phyloP scores from a whole-genome alignment of 1,140 invertebrate species.

The Scylla paramamosain region DNA sequence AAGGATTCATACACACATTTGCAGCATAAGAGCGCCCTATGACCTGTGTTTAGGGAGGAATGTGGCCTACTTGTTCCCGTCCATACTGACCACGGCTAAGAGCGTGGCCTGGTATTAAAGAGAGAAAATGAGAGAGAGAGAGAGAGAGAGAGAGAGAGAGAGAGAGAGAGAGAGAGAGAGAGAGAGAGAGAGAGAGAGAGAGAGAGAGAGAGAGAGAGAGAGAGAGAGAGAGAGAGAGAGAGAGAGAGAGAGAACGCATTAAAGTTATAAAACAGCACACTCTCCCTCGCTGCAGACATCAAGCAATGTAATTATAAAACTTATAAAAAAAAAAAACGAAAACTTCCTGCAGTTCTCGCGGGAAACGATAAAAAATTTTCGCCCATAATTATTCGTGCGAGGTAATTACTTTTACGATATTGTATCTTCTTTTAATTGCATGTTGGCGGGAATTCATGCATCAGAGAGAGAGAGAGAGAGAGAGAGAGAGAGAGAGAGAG shows the following conservation, averaged over 20 bases:
- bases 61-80: slow-evolving; percentile 43
- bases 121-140: slow-evolving; percentile 4
- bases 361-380: background rate
- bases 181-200: slow-evolving; percentile 11
- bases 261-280: background rate
- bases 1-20: slow-evolving; percentile 54
- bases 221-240: slow-evolving; percentile 33
- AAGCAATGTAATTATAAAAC: background rate
- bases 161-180: slow-evolving; percentile 17
- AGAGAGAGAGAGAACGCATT: slow-evolving; percentile 16
- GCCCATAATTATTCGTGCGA: slow-evolving; percentile 5
- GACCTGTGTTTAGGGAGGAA: slow-evolving; percentile 42
- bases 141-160: background rate
- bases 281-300: background rate
- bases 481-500: background rate
- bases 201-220: slow-evolving; percentile 23
- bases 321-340: background rate
- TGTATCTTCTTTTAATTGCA: slow-evolving; percentile 23
- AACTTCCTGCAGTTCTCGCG: background rate
- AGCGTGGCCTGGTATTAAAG: background rate
- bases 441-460: background rate
- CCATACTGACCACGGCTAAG: slow-evolving; percentile 41
- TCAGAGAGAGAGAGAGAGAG: background rate
- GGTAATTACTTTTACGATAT: slow-evolving; percentile 24
- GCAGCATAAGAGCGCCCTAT: slow-evolving; percentile 37